Evolutionary conservation across 1,140 invertebrate genomes (phyloP), one percentile per base, ranked within the genome.

Genomic region (Euura saliciscinereae): DNA sequence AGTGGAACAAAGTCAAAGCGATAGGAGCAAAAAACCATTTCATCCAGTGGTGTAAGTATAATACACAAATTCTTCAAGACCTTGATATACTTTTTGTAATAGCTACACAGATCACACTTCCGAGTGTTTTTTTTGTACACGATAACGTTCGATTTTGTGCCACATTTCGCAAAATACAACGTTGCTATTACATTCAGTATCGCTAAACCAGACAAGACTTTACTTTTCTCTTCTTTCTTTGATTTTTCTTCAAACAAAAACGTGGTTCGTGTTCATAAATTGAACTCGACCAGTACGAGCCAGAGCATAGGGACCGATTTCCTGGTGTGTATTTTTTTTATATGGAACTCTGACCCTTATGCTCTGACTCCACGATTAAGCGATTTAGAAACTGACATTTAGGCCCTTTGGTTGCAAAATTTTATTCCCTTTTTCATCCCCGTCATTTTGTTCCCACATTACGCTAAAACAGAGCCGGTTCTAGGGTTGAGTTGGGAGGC

Each of bases 1-100:
- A 87, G 95, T 99, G 11, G 97, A 99, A 83, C 98, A 99, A 87
- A 99, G 97, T 78, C 98, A 99, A 83, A 98, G 97, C 76, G 98
- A 99, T 84, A 90, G 98, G 80, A 98, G 96, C 82, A 99, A 99
- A 88, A 98, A 98, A 88, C 94, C 96, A 43, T 99, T 99, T 87
- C 94, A 98, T 91, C 97, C 98, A 68, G 97, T 98, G 69, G 91
- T 93, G 97, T 98, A 91, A 95, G 95, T 93, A 76, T 73, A 65
- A 13, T 28, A 28, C 28, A 28, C 28, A 28, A 28, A 28, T 28
- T 28, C 28, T 28, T 28, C 28, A 28, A 28, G 28, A 28, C 28
- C 1, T 28, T 28, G 0, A 28, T 28, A 28, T 28, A 44, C 65
- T 68, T 45, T 69, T 28, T 68, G 43, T 64, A 44, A 44, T 69